Evolutionary conservation across 2,888 invertebrate species (phyloP).

Genomic region (Leptogaster cylindrica): DNA sequence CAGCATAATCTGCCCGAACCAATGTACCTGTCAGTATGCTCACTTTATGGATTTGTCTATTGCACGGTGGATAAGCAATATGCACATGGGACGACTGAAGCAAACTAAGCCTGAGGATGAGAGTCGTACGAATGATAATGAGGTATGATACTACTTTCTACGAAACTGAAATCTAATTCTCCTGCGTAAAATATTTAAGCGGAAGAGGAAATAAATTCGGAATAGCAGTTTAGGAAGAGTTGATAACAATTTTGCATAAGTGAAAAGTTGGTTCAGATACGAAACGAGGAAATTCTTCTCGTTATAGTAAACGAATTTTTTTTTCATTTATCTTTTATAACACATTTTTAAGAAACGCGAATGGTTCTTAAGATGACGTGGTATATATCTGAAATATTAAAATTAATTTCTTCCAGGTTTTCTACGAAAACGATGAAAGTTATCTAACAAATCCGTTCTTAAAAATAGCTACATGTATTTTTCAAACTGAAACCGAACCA

Average conservation of each 20-base stretch:
- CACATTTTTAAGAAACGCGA: background rate
- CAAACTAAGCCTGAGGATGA: constrained; percentile 43
- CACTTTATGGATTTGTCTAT: constrained; percentile 66
- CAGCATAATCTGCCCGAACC: constrained; percentile 61
- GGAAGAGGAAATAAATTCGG: too few relatives aligned
- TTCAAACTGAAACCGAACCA: constrained; percentile 63
- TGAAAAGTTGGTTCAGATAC: too few relatives aligned
- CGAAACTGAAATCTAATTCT: too few relatives aligned
- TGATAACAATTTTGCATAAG: too few relatives aligned
- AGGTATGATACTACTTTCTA: too few relatives aligned
- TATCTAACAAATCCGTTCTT: constrained; percentile 61
- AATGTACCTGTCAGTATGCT: constrained; percentile 66
- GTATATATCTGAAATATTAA: background rate
- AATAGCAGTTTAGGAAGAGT: too few relatives aligned
- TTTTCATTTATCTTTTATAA: too few relatives aligned
- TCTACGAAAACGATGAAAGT: constrained; percentile 60
- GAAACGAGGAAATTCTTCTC: too few relatives aligned
- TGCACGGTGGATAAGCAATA: constrained; percentile 63
- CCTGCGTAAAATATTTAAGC: too few relatives aligned
- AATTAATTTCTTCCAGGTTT: constrained; percentile 54
- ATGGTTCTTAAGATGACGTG: background rate
- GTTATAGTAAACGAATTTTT: too few relatives aligned
- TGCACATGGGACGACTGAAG: constrained; percentile 49
- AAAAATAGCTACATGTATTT: constrained; percentile 65
- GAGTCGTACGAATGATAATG: constrained; percentile 51